These are phyloP conservation scores for Lycocorax pyrrhopterus DNA, from an alignment of 2,113 vertebrate species.

Conservation along the genomic window DNA sequence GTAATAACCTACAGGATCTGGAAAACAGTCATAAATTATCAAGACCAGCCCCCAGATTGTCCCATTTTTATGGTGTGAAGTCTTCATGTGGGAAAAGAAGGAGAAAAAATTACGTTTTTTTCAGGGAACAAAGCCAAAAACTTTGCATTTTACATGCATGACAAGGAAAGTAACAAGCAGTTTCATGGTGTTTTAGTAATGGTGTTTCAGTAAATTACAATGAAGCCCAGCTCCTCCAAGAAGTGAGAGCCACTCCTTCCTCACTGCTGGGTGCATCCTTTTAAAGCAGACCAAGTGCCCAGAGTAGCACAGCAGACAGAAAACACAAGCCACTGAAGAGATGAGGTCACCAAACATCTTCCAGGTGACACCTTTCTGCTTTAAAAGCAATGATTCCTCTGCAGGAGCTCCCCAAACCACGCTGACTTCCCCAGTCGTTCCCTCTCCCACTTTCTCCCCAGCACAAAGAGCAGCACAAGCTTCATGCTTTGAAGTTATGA, in stretches of 20 bases:
- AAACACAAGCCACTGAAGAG: not conserved
- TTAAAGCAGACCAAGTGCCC: not conserved
- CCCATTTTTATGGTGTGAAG: not conserved
- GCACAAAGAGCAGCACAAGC: not conserved
- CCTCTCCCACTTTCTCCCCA: not conserved
- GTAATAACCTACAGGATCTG: not conserved
- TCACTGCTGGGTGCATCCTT: not conserved
- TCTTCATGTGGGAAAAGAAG: not conserved
- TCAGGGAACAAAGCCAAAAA: not conserved
- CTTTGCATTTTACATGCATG: not conserved
- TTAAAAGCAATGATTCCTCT: not conserved
- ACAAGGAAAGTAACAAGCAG: not conserved
- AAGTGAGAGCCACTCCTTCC: not conserved
- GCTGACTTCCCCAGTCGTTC: not conserved
- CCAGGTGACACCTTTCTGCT: not conserved
- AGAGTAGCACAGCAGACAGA: not conserved
- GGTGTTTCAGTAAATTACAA: not conserved
- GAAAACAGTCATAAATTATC: not conserved
- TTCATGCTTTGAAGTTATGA: slow-evolving; percentile 18
- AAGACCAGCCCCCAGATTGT: not conserved
- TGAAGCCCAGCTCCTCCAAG: not conserved
- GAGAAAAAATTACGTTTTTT: not conserved
- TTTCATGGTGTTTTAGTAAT: not conserved
- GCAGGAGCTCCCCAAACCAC: not conserved
- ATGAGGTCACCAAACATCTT: not conserved